These are phyloP conservation scores for Cheilinus undulatus DNA, from an alignment of 2,113 vertebrate genomes.

Conservation along the genomic window DNA sequence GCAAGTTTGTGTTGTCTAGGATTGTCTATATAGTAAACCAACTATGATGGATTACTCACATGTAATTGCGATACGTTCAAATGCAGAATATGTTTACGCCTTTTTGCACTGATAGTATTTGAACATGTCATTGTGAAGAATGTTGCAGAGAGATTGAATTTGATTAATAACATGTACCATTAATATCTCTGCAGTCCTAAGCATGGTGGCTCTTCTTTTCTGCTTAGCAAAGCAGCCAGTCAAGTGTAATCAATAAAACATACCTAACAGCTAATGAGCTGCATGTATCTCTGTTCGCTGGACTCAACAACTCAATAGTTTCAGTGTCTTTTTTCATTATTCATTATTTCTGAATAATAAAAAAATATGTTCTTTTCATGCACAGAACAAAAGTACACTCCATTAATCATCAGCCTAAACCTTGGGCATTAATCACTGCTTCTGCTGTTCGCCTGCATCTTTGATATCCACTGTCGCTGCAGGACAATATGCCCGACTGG, in stretches of 20 bases:
- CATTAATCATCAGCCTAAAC: conserved; percentile 65
- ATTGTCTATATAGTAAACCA: too few relatives aligned
- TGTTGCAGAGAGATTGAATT: conserved; percentile 3
- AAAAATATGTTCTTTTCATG: conserved; percentile 27
- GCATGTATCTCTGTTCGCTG: not conserved
- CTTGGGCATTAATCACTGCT: conserved; percentile 30
- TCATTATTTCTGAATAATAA: conserved; percentile 46
- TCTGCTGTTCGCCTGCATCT: conserved; percentile 13
- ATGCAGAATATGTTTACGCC: too few relatives aligned
- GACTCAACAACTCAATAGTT: conserved; percentile 25
- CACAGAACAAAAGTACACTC: conserved; percentile 24
- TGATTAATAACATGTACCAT: conserved; percentile 16
- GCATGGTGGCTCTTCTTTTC: not conserved
- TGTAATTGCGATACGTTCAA: too few relatives aligned
- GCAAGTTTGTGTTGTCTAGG: too few relatives aligned
- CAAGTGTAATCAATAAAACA: conserved; percentile 31
- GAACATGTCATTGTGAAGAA: not conserved
- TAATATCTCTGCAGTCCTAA: not conserved
- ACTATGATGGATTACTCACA: too few relatives aligned
- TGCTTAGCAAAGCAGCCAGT: conserved; percentile 14
- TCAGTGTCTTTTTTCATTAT: conserved; percentile 32
- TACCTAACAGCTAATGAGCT: conserved; percentile 15
- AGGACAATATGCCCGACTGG: conserved; percentile 41
- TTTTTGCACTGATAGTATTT: too few relatives aligned
- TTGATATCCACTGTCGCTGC: conserved; percentile 41